A percentile compares a stretch with the other conserved stretches of the same genome.
These are phyloP conservation scores for Diphyllodes magnificus DNA, from an alignment of 2,113 vertebrate genomes.

Conservation along the genomic window DNA sequence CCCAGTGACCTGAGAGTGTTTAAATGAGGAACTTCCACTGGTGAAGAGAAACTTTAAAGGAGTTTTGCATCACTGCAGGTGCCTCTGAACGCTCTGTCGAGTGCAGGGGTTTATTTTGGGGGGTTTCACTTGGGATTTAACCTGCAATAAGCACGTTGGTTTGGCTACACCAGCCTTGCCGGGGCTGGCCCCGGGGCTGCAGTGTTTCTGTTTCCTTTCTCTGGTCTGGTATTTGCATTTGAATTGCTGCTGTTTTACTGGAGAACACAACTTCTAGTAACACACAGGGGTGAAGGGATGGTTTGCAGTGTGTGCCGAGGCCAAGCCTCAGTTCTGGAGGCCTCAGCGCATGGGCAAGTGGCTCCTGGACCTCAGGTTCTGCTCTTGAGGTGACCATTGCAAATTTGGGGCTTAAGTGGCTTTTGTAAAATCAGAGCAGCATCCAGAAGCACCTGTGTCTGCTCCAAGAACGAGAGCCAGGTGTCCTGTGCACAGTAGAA, in stretches of 20 bases:
- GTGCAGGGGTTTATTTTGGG: background rate
- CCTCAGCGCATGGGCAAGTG: background rate
- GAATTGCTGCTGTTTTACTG: background rate
- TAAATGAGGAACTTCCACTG: background rate
- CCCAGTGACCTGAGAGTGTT: background rate
- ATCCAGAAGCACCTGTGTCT: background rate
- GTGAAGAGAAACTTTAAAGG: accelerated
- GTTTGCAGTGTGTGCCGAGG: too few species aligned
- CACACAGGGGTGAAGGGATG: background rate
- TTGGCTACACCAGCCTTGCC: background rate
- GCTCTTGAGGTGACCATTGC: accelerated
- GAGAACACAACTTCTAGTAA: background rate
- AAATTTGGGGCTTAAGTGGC: accelerated
- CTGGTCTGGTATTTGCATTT: background rate
- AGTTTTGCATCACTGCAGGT: background rate
- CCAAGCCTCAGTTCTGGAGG: background rate
- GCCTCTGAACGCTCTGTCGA: background rate
- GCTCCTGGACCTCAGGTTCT: background rate
- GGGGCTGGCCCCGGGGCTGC: background rate
- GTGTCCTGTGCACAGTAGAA: background rate
- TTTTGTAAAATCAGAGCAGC: background rate
- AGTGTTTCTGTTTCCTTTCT: background rate
- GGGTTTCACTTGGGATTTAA: background rate
- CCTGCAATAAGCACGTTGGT: accelerated
- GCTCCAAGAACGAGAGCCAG: background rate